phyloP scores from a whole-genome alignment of 2,113 vertebrate genomes.

The Delphinapterus leucas region DNA sequence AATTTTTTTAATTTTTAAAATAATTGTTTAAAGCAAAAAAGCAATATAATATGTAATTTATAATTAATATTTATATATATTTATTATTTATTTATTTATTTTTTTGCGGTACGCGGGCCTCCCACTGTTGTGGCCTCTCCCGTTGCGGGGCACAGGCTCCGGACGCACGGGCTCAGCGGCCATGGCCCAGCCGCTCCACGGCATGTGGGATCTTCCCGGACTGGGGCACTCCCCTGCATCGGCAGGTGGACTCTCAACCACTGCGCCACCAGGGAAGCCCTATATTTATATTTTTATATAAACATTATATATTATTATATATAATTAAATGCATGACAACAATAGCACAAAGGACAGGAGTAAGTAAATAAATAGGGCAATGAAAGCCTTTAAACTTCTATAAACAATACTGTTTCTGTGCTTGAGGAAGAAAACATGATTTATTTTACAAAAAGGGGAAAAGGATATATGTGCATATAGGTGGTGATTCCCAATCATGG shows the following conservation, averaged over 20 bases:
- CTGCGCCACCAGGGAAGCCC: too few relatives aligned
- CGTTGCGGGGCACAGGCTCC: too few relatives aligned
- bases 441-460: neutral
- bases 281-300: neutral
- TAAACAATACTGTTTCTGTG: neutral
- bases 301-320: neutral
- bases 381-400: neutral
- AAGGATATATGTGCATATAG: neutral
- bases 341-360: neutral
- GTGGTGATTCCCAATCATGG: neutral
- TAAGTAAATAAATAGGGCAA: neutral
- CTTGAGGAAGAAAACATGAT: neutral
- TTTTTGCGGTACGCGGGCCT: neutral
- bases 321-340: neutral
- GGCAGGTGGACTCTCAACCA: too few relatives aligned
- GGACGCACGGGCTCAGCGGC: too few relatives aligned
- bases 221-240: too few relatives aligned
- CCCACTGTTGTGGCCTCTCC: too few relatives aligned
- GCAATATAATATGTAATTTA: neutral
- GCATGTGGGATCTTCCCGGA: too few relatives aligned
- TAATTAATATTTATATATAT: neutral
- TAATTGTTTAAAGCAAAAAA: neutral
- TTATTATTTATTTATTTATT: neutral
- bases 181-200: too few relatives aligned
- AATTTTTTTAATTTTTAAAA: neutral